Evolutionary conservation across 2,113 vertebrate species (phyloP).

Genomic region (Opisthocomus hoazin): DNA sequence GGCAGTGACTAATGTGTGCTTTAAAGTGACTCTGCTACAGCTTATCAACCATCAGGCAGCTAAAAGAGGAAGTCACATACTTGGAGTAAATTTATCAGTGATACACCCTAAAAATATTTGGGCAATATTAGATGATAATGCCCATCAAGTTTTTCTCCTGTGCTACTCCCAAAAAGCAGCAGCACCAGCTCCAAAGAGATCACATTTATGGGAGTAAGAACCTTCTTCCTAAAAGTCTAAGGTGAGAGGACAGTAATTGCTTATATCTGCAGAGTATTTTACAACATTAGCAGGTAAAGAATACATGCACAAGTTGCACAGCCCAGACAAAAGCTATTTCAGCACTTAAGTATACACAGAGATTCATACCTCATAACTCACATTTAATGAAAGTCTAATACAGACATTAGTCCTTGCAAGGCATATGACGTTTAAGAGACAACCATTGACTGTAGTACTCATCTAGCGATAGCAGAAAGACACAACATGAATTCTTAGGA

Average conservation of each 20-base stretch:
- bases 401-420: not conserved
- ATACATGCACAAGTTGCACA: not conserved
- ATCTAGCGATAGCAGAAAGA: not conserved
- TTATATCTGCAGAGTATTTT: not conserved
- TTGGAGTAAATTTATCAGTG: not conserved
- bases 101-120: not conserved
- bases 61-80: not conserved
- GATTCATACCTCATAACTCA: not conserved
- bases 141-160: not conserved
- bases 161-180: not conserved
- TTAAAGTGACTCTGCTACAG: not conserved
- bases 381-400: not conserved
- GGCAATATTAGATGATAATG: not conserved
- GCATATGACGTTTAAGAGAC: not conserved
- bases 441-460: not conserved
- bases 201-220: not conserved
- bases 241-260: not conserved
- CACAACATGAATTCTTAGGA: not conserved
- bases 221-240: not conserved
- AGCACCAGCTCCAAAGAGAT: not conserved
- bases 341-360: not conserved
- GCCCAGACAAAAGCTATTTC: not conserved
- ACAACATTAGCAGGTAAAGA: not conserved
- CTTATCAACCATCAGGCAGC: not conserved
- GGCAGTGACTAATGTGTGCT: constrained; percentile 11